A percentile compares a stretch with the other conserved stretches of the same genome.
These are phyloP conservation scores for Mohoua ochrocephala DNA, from an alignment of 2,113 vertebrate species.

Conservation along the genomic window DNA sequence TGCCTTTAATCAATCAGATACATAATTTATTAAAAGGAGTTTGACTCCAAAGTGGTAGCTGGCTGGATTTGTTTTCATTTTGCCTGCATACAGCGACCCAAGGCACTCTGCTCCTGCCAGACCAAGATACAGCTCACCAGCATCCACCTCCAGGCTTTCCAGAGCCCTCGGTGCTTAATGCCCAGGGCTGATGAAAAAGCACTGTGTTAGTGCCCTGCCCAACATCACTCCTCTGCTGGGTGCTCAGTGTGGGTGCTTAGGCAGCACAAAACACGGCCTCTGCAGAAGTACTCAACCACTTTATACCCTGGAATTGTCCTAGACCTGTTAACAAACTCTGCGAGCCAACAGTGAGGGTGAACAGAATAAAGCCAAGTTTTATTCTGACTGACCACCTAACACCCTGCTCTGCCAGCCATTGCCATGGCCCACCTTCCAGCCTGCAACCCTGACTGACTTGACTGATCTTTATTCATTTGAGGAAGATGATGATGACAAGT, in stretches of 20 bases:
- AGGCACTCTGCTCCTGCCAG: not conserved
- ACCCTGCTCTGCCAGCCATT: not conserved
- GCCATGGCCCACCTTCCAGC: accelerated
- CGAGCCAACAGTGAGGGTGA: not conserved
- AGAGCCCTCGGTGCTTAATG: not conserved
- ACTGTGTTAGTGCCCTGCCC: not conserved
- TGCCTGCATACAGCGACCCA: not conserved
- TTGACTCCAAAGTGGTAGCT: not conserved
- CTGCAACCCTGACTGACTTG: not conserved
- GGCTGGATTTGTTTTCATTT: not conserved
- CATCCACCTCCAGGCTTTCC: not conserved
- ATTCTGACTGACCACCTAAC: accelerated
- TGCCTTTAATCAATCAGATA: not conserved
- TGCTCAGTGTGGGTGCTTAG: not conserved
- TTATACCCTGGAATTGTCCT: not conserved
- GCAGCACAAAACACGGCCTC: not conserved
- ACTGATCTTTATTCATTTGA: not conserved
- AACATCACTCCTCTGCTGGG: not conserved
- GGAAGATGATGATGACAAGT: not conserved
- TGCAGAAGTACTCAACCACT: not conserved
- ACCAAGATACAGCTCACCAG: not conserved
- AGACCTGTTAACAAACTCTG: not conserved
- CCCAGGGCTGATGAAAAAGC: not conserved
- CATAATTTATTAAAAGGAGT: not conserved
- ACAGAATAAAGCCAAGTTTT: not conserved